These are phyloP conservation scores for Tachuris rubrigastra DNA, from an alignment of 2,113 vertebrate genomes.

Conservation along the genomic window DNA sequence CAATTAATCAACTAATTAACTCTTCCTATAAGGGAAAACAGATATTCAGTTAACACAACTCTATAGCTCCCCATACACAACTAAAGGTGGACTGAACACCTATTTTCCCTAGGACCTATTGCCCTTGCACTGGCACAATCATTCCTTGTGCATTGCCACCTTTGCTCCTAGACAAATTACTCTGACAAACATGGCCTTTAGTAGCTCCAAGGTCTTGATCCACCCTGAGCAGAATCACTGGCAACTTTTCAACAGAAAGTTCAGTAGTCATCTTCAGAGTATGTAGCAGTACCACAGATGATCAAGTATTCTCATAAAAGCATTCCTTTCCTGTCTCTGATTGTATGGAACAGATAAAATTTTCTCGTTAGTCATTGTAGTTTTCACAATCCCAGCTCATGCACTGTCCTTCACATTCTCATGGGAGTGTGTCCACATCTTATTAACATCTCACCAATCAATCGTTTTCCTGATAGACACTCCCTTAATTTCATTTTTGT, in stretches of 20 bases:
- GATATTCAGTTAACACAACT: not conserved
- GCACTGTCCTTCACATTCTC: not conserved
- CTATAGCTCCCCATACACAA: not conserved
- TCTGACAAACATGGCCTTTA: not conserved
- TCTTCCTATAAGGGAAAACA: not conserved
- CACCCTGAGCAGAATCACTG: not conserved
- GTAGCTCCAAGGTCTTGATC: not conserved
- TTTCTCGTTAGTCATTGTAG: not conserved
- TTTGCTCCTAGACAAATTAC: not conserved
- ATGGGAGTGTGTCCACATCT: not conserved
- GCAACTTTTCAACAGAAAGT: not conserved
- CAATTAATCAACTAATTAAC: not conserved
- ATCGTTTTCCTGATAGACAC: not conserved
- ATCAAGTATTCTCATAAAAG: not conserved
- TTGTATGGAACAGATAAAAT: not conserved
- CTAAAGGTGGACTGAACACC: not conserved
- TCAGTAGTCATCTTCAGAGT: not conserved
- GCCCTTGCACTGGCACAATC: not conserved
- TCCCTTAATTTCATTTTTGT: not conserved
- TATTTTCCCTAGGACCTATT: not conserved
- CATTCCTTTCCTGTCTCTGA: not conserved
- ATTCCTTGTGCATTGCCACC: not conserved
- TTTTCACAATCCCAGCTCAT: not conserved
- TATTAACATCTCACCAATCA: not conserved
- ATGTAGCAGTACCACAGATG: not conserved